phyloP scores from a whole-genome alignment of 1,140 invertebrate species.

The Formica selysi region DNA sequence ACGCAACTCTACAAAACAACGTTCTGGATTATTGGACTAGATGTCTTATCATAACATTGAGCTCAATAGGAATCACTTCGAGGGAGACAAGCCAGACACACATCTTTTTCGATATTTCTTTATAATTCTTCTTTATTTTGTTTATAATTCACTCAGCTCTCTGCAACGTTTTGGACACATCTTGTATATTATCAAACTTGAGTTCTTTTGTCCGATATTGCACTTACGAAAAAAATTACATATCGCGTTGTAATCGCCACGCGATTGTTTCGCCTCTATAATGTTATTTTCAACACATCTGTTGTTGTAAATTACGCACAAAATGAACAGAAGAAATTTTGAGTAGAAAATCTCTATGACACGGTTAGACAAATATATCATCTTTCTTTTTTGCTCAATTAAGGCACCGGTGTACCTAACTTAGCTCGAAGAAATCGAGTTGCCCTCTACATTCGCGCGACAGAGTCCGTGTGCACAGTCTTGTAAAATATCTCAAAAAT shows the following conservation, averaged over 20 bases:
- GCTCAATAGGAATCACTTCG: background rate
- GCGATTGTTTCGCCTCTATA: background rate
- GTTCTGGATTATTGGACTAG: constrained; percentile 27
- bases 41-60: constrained; percentile 30
- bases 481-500: constrained; percentile 52
- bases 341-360: constrained; percentile 54
- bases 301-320: constrained; percentile 25
- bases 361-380: constrained; percentile 44
- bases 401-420: constrained; percentile 56
- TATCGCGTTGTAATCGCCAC: background rate
- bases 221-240: constrained; percentile 21
- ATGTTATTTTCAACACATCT: background rate
- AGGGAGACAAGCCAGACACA: constrained; percentile 16
- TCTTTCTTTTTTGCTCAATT: constrained; percentile 23
- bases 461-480: constrained; percentile 59
- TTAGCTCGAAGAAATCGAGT: constrained; percentile 65
- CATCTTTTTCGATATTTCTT: constrained; percentile 11
- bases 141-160: constrained; percentile 38
- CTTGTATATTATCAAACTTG: background rate
- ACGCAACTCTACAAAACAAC: constrained; percentile 39
- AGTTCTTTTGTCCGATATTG: constrained; percentile 23
- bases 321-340: constrained; percentile 42
- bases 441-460: constrained; percentile 55
- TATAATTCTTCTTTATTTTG: constrained; percentile 19
- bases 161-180: constrained; percentile 19